Evolutionary conservation across 2,797 vertebrate species (phyloP).

Genomic region (Helicolenus hilgendorfi): DNA sequence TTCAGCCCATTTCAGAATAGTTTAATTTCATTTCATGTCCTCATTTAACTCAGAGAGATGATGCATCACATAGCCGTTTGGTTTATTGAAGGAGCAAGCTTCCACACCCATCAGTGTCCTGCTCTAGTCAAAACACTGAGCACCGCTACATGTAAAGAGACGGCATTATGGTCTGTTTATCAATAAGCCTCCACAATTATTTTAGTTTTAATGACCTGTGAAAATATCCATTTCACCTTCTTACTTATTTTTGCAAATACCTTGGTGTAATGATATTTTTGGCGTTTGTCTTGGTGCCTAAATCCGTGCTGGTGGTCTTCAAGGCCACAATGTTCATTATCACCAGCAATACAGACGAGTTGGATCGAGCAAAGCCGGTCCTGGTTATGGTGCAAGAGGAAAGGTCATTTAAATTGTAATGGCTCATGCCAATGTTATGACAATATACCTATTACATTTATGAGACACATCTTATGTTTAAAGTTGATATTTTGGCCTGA

Average conservation of each 20-base stretch:
- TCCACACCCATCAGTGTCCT: conserved; percentile 19
- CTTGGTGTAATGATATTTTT: not conserved
- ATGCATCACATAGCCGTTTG: not conserved
- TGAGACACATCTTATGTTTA: not conserved
- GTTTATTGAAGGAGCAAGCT: not conserved
- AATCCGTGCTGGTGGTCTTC: not conserved
- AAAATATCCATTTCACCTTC: not conserved
- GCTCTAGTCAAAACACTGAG: conserved; percentile 6
- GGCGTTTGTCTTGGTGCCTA: not conserved
- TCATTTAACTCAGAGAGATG: not conserved
- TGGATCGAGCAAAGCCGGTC: not conserved
- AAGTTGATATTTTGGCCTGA: not conserved
- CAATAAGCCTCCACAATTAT: not conserved
- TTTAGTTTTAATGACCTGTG: not conserved
- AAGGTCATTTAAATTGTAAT: not conserved
- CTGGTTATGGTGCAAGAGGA: not conserved
- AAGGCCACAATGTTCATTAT: not conserved
- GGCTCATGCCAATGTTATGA: not conserved
- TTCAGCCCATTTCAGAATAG: not conserved
- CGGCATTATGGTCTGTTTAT: conserved; percentile 6
- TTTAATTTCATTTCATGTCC: conserved; percentile 18
- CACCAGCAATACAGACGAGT: not conserved
- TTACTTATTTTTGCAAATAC: not conserved
- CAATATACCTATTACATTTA: not conserved
- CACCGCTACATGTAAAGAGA: conserved; percentile 9